These are phyloP conservation scores for Pygoscelis antarcticus DNA, from an alignment of 2,113 vertebrate genomes.

Conservation along the genomic window DNA sequence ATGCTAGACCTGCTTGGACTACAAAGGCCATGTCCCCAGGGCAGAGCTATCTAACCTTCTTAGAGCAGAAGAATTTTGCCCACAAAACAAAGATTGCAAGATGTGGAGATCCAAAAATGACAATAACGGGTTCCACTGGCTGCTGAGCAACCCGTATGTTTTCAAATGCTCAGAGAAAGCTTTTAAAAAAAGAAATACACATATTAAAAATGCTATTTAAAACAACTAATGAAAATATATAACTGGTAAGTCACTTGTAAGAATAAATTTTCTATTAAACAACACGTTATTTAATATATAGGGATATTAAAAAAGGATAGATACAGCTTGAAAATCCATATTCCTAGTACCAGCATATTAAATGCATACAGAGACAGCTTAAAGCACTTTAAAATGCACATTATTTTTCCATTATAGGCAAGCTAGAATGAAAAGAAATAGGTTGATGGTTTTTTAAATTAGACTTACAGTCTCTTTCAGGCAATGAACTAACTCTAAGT, in stretches of 20 bases:
- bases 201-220: not conserved
- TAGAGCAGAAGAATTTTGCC: not conserved
- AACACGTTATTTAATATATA: not conserved
- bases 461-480: conserved; percentile 32
- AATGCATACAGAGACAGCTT: not conserved
- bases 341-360: not conserved
- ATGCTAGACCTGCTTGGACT: not conserved
- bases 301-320: not conserved
- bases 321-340: not conserved
- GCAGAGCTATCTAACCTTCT: not conserved
- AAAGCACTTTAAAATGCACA: conserved; percentile 3
- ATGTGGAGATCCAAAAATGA: not conserved
- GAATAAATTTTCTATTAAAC: not conserved
- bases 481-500: conserved; percentile 33
- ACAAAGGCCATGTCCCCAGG: not conserved
- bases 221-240: not conserved
- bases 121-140: not conserved
- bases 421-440: conserved; percentile 22
- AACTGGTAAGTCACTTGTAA: not conserved
- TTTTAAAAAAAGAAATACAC: not conserved
- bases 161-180: not conserved
- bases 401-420: conserved; percentile 45
- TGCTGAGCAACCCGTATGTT: not conserved
- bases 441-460: conserved; percentile 58
- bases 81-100: not conserved